These are phyloP conservation scores for Plestiodon gilberti DNA, from an alignment of 2,113 vertebrate species.

Conservation along the genomic window DNA sequence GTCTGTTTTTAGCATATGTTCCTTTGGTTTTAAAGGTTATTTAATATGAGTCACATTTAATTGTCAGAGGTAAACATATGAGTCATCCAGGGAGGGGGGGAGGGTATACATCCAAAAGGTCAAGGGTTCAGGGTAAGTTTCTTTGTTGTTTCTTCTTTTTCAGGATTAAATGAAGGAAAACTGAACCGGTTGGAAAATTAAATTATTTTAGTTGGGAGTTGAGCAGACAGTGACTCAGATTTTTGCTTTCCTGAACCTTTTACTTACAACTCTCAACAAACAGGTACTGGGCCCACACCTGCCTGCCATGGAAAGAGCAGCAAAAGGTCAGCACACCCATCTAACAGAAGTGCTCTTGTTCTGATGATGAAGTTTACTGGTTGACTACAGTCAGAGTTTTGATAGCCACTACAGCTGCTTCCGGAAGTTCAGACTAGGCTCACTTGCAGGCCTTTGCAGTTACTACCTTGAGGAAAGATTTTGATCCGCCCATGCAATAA, in stretches of 20 bases:
- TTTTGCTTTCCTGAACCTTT: constrained; percentile 75
- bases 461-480: constrained; percentile 34
- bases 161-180: constrained; percentile 72
- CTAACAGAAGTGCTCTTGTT: constrained; percentile 74
- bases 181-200: constrained; percentile 71
- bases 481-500: constrained; percentile 49
- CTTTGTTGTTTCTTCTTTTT: constrained; percentile 57
- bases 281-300: constrained; percentile 76
- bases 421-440: constrained; percentile 16
- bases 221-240: constrained; percentile 79
- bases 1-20: constrained; percentile 74
- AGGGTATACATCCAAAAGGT: constrained; percentile 69
- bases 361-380: constrained; percentile 53
- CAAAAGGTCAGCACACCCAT: constrained; percentile 58
- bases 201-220: constrained; percentile 80
- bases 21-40: constrained; percentile 75
- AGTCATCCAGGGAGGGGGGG: constrained; percentile 68
- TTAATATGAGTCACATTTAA: constrained; percentile 82
- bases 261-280: constrained; percentile 69
- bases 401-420: constrained; percentile 60
- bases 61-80: constrained; percentile 81
- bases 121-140: constrained; percentile 68
- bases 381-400: constrained; percentile 61
- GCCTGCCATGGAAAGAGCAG: constrained; percentile 71
- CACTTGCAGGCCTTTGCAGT: constrained; percentile 24